phyloP scores from a whole-genome alignment of 1,140 invertebrate genomes.

The Euglossa dilemma region DNA sequence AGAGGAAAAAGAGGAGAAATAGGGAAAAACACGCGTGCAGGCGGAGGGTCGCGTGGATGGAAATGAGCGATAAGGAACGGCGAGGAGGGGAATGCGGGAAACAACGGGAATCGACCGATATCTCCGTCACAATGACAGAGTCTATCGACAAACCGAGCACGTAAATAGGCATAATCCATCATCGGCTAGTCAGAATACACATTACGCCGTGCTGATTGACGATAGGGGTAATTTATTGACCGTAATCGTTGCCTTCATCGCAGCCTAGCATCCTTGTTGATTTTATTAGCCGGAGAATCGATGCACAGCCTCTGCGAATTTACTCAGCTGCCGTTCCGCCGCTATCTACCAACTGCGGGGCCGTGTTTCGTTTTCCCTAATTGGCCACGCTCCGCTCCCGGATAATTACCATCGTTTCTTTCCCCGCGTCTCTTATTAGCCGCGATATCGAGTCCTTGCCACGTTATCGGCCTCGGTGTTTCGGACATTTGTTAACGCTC shows the following conservation, averaged over 20 bases:
- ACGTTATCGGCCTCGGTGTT: background rate
- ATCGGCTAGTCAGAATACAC: conserved; percentile 4
- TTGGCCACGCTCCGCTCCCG: background rate
- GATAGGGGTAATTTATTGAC: conserved; percentile 45
- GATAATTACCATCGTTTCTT: conserved; percentile 31
- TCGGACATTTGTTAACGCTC: background rate
- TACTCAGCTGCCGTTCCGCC: background rate
- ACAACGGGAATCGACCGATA: conserved; percentile 17
- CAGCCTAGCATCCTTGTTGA: conserved; percentile 23
- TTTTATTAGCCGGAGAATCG: conserved; percentile 37
- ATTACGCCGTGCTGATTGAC: conserved; percentile 18
- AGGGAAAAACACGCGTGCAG: too few species aligned
- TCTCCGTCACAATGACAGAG: conserved; percentile 32
- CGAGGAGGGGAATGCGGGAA: too few species aligned
- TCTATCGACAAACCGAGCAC: conserved; percentile 29
- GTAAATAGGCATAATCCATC: conserved; percentile 48
- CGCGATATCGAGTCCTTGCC: too few species aligned
- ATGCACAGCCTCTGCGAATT: conserved; percentile 5
- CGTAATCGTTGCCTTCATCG: conserved; percentile 46
- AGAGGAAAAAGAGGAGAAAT: background rate
- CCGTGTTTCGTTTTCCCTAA: background rate
- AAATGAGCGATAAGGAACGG: background rate
- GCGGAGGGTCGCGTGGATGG: background rate
- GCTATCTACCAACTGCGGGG: background rate
- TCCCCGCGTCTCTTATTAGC: background rate